Conservation (phyloP, 2,113 vertebrate genomes). For the Cnemophilus loriae region DNA sequence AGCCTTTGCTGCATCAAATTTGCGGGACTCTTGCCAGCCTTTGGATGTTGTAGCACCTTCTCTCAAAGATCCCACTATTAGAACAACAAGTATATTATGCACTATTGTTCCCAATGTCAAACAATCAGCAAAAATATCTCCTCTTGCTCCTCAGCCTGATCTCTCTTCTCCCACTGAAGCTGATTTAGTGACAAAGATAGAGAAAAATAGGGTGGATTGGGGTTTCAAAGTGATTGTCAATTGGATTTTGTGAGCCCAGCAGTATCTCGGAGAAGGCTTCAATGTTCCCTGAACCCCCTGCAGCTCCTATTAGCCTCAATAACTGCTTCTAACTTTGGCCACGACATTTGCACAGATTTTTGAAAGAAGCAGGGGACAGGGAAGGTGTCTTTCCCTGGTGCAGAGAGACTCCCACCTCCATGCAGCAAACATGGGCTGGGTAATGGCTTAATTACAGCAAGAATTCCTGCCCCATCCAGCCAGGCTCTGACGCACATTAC, state of each 20-base stretch:
- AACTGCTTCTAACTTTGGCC: constrained; percentile 9
- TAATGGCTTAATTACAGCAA: background rate
- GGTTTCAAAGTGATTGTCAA: background rate
- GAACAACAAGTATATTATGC: background rate
- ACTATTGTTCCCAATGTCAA: background rate
- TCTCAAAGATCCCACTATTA: background rate
- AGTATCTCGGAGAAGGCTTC: background rate
- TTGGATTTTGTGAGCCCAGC: background rate
- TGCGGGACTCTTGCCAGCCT: background rate
- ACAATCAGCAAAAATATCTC: background rate
- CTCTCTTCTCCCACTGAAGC: background rate
- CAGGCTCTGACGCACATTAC: constrained; percentile 46
- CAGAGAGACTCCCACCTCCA: background rate
- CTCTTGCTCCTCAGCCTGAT: background rate
- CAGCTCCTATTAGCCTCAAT: background rate
- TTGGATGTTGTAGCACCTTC: background rate
- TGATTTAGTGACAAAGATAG: background rate
- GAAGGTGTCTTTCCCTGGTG: background rate
- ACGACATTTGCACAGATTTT: background rate
- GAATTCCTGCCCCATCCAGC: background rate
- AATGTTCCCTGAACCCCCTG: background rate
- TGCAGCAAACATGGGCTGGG: background rate
- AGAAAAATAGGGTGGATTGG: background rate
- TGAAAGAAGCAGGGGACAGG: background rate
- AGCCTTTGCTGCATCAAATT: background rate